phyloP scores from a whole-genome alignment of 2,888 invertebrate species.

The Callinectes sapidus region DNA sequence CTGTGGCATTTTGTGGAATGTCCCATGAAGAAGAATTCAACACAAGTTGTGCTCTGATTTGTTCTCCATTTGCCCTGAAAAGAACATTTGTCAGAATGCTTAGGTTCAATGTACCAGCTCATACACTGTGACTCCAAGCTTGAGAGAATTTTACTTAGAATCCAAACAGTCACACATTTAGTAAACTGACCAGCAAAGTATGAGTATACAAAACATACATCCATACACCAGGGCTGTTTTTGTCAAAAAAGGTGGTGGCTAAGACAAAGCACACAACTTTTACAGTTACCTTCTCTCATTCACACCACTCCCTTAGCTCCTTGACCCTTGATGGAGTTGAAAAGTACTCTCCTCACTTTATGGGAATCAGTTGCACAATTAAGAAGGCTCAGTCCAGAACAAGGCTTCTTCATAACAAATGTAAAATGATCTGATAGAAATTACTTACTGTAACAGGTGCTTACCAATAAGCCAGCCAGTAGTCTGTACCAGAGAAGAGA shows the following conservation, averaged over 20 bases:
- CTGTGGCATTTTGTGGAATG: slow-evolving; percentile 27
- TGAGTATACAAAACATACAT: neutral
- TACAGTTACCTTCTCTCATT: too few species aligned
- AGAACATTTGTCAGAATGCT: neutral
- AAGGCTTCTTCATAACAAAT: neutral
- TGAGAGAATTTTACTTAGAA: neutral
- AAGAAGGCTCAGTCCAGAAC: too few species aligned
- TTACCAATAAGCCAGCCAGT: slow-evolving; percentile 71
- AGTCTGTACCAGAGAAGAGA: slow-evolving; percentile 66
- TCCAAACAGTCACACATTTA: neutral
- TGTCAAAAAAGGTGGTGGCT: too few species aligned
- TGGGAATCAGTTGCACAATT: too few species aligned
- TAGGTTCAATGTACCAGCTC: neutral
- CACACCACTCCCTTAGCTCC: too few species aligned
- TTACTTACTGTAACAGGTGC: slow-evolving; percentile 12
- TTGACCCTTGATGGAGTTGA: neutral
- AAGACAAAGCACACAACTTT: too few species aligned
- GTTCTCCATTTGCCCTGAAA: slow-evolving; percentile 70
- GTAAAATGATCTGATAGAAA: neutral
- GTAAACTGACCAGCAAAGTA: neutral
- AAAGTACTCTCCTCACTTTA: neutral
- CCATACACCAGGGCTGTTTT: too few species aligned
- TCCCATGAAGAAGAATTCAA: slow-evolving; percentile 24
- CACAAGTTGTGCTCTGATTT: slow-evolving; percentile 48
- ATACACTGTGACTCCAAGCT: neutral